Evolutionary conservation across 2,888 invertebrate genomes (phyloP).

Genomic region (Oscheius sp.): DNA sequence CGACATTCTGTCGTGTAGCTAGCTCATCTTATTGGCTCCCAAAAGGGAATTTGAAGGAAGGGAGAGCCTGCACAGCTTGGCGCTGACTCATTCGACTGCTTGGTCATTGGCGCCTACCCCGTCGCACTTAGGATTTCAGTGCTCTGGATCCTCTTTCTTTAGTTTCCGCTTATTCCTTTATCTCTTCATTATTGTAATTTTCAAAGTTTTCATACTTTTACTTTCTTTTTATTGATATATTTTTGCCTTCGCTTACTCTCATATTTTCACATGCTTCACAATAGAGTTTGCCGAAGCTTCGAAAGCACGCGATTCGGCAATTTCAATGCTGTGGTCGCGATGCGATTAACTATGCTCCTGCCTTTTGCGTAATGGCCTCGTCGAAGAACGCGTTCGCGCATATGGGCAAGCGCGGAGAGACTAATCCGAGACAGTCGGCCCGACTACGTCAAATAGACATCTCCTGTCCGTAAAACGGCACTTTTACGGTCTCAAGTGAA

Average conservation of each 20-base stretch:
- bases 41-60: constrained; percentile 2
- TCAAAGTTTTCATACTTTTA: not conserved
- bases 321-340: not conserved
- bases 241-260: not conserved
- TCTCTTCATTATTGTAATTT: not conserved
- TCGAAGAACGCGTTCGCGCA: not conserved
- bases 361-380: constrained; percentile 9
- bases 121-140: not conserved
- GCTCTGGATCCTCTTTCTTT: not conserved
- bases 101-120: not conserved
- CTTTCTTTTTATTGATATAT: not conserved
- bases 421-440: constrained; percentile 24
- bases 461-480: not conserved
- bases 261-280: not conserved
- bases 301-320: not conserved
- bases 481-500: not conserved
- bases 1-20: constrained; percentile 1
- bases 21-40: constrained; percentile 15
- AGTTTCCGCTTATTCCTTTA: not conserved
- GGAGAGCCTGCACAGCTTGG: constrained; percentile 12
- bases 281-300: not conserved
- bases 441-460: constrained; percentile 19
- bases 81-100: constrained; percentile 4
- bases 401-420: constrained; percentile 3
- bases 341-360: constrained; percentile 15